Evolutionary conservation across 1,140 invertebrate species (phyloP).

Genomic region (Andricus grossulariae): DNA sequence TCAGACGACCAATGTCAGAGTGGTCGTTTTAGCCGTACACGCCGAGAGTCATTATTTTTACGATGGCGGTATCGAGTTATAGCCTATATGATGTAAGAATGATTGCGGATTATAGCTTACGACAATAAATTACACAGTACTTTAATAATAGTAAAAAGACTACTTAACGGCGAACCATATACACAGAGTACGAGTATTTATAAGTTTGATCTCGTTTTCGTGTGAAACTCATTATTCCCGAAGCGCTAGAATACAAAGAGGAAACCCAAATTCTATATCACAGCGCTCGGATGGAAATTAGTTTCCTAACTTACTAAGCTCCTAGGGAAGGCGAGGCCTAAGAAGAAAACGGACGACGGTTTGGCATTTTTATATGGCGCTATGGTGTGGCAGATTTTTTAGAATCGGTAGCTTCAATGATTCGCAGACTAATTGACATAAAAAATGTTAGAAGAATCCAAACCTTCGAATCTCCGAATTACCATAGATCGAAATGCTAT

Average conservation of each 20-base stretch:
- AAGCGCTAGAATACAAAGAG: conserved; percentile 34
- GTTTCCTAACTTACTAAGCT: conserved; percentile 38
- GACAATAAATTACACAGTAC: conserved; percentile 55
- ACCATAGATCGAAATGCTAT: neutral
- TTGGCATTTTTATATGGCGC: conserved; percentile 64
- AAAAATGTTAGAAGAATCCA: neutral
- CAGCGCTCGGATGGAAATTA: conserved; percentile 45
- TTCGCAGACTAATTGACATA: neutral
- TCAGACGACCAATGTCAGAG: no score
- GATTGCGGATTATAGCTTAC: conserved; percentile 33
- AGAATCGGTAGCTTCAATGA: neutral
- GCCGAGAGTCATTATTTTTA: neutral
- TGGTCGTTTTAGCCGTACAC: no score
- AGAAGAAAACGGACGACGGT: conserved; percentile 39
- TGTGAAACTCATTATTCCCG: conserved; percentile 40
- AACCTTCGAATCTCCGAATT: neutral
- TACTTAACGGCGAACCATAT: conserved; percentile 56
- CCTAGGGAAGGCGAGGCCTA: conserved; percentile 43
- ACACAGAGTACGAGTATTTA: conserved; percentile 62
- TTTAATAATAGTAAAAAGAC: conserved; percentile 54
- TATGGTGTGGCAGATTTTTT: conserved; percentile 33
- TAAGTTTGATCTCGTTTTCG: conserved; percentile 35
- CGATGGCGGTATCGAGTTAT: conserved; percentile 34
- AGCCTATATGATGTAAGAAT: conserved; percentile 46
- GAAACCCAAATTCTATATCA: conserved; percentile 39